A percentile compares a stretch with the other conserved stretches of the same genome.
Evolutionary conservation across 2,113 vertebrate species (phyloP).

Genomic region (Malurus cyaneus): DNA sequence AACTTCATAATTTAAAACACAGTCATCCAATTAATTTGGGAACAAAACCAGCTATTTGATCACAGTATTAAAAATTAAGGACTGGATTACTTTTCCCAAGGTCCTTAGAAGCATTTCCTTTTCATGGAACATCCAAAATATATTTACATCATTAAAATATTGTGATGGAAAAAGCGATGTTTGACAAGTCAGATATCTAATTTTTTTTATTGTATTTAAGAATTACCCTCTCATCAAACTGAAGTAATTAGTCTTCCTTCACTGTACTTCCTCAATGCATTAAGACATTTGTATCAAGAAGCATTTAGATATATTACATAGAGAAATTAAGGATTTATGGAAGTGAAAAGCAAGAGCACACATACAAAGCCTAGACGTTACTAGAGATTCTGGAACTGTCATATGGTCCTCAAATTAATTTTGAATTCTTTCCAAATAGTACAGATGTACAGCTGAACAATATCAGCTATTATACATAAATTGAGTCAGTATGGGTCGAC

Average conservation of each 20-base stretch:
- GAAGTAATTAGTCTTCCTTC: neutral
- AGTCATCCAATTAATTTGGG: neutral
- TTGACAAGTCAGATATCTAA: neutral
- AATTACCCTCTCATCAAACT: neutral
- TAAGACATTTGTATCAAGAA: neutral
- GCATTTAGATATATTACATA: neutral
- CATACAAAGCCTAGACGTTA: neutral
- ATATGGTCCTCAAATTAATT: neutral
- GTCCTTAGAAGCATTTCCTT: neutral
- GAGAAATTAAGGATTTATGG: neutral
- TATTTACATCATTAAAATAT: neutral
- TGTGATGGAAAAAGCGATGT: neutral
- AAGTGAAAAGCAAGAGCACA: neutral
- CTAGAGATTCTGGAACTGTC: neutral
- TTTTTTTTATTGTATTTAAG: neutral
- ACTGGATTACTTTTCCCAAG: neutral
- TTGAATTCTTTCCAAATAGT: neutral
- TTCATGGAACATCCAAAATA: neutral
- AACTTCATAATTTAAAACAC: neutral
- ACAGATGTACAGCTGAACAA: neutral
- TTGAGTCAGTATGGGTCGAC: neutral
- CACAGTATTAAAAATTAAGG: neutral
- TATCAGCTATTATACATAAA: neutral
- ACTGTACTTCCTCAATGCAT: neutral
- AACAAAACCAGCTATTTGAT: neutral